Percentiles rank a stretch among this genome's conserved stretches.
phyloP scores from a whole-genome alignment of 2,797 vertebrate species.

The Cryptoprocta ferox region DNA sequence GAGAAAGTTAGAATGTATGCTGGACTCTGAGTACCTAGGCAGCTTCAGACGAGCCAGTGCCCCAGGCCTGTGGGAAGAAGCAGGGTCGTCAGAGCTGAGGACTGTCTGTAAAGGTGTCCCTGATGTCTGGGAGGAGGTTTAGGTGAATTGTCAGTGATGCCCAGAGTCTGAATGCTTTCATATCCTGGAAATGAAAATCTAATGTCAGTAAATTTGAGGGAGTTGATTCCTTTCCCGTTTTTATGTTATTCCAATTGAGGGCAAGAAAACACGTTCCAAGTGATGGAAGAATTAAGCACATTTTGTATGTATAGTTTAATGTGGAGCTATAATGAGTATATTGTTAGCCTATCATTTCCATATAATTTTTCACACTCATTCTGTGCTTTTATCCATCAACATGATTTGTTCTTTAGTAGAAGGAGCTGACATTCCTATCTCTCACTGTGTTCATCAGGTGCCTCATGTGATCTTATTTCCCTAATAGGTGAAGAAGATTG shows the following conservation, averaged over 20 bases:
- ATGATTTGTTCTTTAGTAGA: neutral
- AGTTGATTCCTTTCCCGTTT: neutral
- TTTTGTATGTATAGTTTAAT: neutral
- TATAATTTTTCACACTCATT: neutral
- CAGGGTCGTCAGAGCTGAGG: neutral
- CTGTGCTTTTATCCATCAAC: accelerated
- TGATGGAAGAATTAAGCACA: neutral
- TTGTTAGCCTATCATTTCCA: neutral
- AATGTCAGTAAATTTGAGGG: neutral
- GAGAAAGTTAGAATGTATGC: neutral
- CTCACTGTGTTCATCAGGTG: neutral
- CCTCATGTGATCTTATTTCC: conserved; percentile 15
- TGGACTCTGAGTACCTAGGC: neutral
- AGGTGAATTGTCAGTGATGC: neutral
- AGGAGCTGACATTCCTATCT: neutral
- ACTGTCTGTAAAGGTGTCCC: neutral
- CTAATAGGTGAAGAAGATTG: conserved; percentile 93
- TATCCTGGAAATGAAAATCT: neutral
- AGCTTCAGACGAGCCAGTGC: neutral
- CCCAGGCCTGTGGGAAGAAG: neutral
- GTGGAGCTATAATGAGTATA: neutral
- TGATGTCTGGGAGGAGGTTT: neutral
- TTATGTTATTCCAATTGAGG: neutral
- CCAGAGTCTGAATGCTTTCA: neutral
- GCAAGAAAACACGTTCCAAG: neutral